phyloP scores from a whole-genome alignment of 1,140 invertebrate genomes.

The Sminthurides bifidus region DNA sequence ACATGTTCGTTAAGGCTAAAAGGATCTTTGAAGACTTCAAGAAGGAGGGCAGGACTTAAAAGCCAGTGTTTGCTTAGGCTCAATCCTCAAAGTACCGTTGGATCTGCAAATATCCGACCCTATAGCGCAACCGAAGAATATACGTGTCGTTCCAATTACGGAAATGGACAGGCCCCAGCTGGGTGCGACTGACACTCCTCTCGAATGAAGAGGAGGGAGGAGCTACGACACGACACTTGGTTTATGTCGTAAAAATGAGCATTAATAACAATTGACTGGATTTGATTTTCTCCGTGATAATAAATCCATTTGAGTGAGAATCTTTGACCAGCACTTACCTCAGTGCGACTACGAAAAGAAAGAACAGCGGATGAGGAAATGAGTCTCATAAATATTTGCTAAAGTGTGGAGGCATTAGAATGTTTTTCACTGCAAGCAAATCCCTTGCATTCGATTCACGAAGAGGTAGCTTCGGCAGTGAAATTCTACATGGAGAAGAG shows the following conservation, averaged over 20 bases:
- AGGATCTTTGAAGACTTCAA: too few species aligned
- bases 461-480: neutral
- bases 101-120: neutral
- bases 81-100: neutral
- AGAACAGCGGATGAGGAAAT: slow-evolving; percentile 8
- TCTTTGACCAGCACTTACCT: neutral
- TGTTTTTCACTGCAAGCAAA: too few species aligned
- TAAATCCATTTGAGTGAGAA: slow-evolving; percentile 1
- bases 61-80: neutral
- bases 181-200: neutral
- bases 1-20: too few species aligned
- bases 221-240: too few species aligned
- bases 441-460: neutral
- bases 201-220: neutral
- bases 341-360: neutral
- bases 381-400: slow-evolving; percentile 1
- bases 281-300: neutral
- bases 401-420: neutral
- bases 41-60: too few species aligned
- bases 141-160: neutral
- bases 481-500: neutral
- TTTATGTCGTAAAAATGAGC: slow-evolving; percentile 6
- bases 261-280: slow-evolving; percentile 7
- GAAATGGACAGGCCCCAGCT: neutral
- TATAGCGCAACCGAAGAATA: slow-evolving; percentile 45